These are phyloP conservation scores for Champsocephalus gunnari DNA, from an alignment of 2,797 vertebrate species.

Conservation along the genomic window DNA sequence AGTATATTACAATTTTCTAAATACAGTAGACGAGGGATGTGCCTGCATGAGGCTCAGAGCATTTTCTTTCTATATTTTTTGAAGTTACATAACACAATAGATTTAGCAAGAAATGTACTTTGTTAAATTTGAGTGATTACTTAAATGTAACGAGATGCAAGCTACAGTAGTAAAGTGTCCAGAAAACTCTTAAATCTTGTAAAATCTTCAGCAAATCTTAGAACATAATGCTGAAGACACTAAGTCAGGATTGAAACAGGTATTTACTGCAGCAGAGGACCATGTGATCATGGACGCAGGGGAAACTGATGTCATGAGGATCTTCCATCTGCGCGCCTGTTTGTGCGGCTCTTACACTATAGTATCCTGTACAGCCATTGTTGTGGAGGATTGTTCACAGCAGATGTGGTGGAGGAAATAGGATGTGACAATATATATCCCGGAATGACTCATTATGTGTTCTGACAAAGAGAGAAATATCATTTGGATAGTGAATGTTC, in stretches of 20 bases:
- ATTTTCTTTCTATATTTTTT: too few relatives aligned
- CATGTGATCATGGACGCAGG: background rate
- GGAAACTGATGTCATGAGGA: slow-evolving; percentile 42
- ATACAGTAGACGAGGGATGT: background rate
- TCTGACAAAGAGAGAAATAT: slow-evolving; percentile 21
- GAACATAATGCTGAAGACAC: too few relatives aligned
- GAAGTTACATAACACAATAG: slow-evolving; percentile 1
- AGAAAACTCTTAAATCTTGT: background rate
- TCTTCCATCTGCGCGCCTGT: slow-evolving; percentile 37
- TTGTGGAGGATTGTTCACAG: slow-evolving; percentile 45
- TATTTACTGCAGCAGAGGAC: slow-evolving; percentile 18
- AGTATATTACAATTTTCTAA: background rate
- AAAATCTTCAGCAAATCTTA: background rate
- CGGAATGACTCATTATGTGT: slow-evolving; percentile 44
- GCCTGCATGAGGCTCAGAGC: background rate
- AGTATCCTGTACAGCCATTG: slow-evolving; percentile 70
- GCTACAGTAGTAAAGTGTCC: background rate
- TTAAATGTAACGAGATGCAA: background rate
- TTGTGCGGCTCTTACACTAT: slow-evolving; percentile 25
- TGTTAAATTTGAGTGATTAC: background rate
- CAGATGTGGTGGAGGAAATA: slow-evolving; percentile 72
- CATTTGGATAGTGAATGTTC: slow-evolving; percentile 11
- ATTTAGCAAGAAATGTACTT: background rate
- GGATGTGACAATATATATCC: slow-evolving; percentile 65
- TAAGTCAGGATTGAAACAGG: background rate